Base-by-base conservation (phyloP, 1,140 invertebrate species). In the Diprion similis region DNA sequence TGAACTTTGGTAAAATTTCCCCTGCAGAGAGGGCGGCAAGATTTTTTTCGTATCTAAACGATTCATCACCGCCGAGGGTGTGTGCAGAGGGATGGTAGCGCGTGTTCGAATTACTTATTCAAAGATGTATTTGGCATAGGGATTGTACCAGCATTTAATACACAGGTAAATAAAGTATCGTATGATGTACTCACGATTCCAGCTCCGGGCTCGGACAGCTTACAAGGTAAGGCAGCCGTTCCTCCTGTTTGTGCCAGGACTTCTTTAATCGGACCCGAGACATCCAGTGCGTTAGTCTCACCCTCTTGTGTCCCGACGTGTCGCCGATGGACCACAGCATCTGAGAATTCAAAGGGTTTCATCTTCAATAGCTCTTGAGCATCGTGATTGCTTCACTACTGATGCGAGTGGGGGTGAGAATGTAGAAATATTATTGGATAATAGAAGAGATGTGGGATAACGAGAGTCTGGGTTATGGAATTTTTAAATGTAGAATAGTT, bases 151-250 rank as follows among this genome's bases (percentile, higher is more conserved):
- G 51, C 11, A 59, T 59, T 4, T 59, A 59, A 4, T 6, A 17
- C 11, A 59, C 6, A 8, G 51, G 11, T 9, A 17, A 15, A 17
- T 59, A 17, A 59, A 4, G 51, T 59, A 59, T 6, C n/a, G 51
- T 59, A 59, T 6, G 24, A 37, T 59, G 9, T 59, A 81, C 81
- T 83, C 73, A 82, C 81, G 79, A 79, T 80, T 71, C 81, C 81
- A 19, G 77, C 67, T 18, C 59, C 46, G 9, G 71, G 69, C 17
- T 79, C 78, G 67, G 76, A 76, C 73, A 78, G 77, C 77, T 72
- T 81, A 48, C 81, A 83, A 37, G 80, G 81, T 18, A 82, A 72
- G 66, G 79, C 48, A 19, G 81, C 80, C 68, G 70, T 81, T 46
- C 80, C 79, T 51, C 78, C 79, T 15, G 71, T 80, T 67, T 81